Conservation (phyloP, 2,888 invertebrate genomes). For the Acrocera orbiculus region DNA sequence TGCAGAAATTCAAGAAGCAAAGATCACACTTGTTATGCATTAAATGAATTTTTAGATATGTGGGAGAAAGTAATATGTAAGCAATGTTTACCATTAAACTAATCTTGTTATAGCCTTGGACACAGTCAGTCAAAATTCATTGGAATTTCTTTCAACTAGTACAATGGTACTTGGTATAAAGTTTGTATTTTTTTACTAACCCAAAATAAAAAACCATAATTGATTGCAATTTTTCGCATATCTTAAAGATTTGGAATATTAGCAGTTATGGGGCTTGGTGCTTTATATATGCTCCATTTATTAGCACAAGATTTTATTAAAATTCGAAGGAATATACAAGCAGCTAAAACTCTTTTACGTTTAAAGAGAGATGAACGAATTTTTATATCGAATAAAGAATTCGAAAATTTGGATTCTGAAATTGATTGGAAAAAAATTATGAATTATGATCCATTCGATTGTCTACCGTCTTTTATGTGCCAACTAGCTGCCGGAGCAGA, state of each 20-base stretch:
- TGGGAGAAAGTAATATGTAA: too few species aligned
- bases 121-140: too few species aligned
- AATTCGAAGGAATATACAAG: constrained; percentile 17
- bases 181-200: too few species aligned
- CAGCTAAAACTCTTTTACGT: constrained; percentile 1
- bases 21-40: too few species aligned
- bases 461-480: constrained; percentile 27
- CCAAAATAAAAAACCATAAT: too few species aligned
- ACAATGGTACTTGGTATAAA: too few species aligned
- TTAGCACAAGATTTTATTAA: constrained; percentile 33
- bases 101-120: too few species aligned
- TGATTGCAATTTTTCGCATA: too few species aligned
- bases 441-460: constrained; percentile 25
- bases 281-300: constrained; percentile 33
- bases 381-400: neutral
- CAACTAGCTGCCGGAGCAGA: constrained; percentile 28
- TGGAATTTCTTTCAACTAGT: too few species aligned
- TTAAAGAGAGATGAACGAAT: neutral
- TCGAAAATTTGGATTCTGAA: neutral
- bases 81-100: too few species aligned
- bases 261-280: constrained; percentile 31
- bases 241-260: constrained; percentile 23
- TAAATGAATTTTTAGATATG: too few species aligned
- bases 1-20: too few species aligned
- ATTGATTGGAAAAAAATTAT: constrained; percentile 24